phyloP scores from a whole-genome alignment of 2,113 vertebrate genomes.

The Alligator sinensis region DNA sequence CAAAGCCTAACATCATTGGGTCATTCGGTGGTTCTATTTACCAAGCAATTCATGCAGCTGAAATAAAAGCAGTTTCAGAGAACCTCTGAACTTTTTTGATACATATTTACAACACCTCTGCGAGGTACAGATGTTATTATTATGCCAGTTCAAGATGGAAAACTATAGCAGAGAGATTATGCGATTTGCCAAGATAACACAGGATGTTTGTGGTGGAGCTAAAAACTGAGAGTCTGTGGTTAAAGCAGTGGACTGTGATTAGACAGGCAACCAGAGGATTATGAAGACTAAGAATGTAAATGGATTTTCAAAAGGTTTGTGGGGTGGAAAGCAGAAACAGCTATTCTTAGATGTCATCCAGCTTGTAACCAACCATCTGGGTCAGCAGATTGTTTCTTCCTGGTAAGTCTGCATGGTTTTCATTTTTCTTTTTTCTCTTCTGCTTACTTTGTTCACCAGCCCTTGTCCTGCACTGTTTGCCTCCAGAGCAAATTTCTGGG shows the following conservation, averaged over 20 bases:
- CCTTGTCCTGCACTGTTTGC: neutral
- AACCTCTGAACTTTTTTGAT: neutral
- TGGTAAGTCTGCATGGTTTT: constrained; percentile 37
- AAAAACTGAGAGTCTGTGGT: neutral
- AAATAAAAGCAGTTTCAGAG: neutral
- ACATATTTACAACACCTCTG: neutral
- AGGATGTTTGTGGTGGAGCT: neutral
- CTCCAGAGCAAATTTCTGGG: neutral
- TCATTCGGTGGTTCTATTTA: neutral
- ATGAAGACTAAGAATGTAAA: constrained; percentile 1
- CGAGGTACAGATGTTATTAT: neutral
- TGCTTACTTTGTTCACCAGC: neutral
- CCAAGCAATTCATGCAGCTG: neutral
- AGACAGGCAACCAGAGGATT: neutral
- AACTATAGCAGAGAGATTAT: constrained; percentile 9
- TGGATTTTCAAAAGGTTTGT: constrained; percentile 42
- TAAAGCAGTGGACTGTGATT: neutral
- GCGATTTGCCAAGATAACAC: constrained; percentile 13
- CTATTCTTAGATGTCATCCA: constrained; percentile 66
- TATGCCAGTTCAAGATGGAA: neutral
- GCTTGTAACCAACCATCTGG: constrained; percentile 60
- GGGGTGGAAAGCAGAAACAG: constrained; percentile 57
- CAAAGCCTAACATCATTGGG: neutral
- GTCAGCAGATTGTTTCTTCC: constrained; percentile 45
- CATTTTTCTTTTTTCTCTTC: neutral